phyloP scores from a whole-genome alignment of 2,888 invertebrate genomes.

The Caenorhabditis sp. region DNA sequence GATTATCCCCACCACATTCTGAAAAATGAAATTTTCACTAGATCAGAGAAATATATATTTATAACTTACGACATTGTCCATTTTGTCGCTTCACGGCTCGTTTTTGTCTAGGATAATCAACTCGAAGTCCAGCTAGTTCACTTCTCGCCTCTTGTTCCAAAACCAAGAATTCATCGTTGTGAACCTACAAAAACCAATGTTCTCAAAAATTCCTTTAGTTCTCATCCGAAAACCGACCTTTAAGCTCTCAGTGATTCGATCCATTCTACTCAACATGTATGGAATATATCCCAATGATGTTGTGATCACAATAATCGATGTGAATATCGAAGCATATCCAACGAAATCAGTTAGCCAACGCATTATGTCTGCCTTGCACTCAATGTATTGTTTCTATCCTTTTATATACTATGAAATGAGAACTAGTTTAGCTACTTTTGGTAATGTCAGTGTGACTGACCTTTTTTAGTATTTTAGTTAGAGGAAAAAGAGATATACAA shows the following conservation, averaged over 20 bases:
- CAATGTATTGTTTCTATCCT: neutral
- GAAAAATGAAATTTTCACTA: too few relatives aligned
- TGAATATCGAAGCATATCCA: slow-evolving; percentile 36
- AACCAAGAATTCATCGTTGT: slow-evolving; percentile 43
- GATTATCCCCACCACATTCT: slow-evolving; percentile 36
- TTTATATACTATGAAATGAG: neutral
- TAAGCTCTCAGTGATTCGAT: slow-evolving; percentile 26
- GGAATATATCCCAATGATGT: slow-evolving; percentile 40
- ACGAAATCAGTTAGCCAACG: slow-evolving; percentile 24
- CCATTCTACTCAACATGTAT: slow-evolving; percentile 33
- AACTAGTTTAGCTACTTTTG: slow-evolving; percentile 1
- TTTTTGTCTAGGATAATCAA: slow-evolving; percentile 15
- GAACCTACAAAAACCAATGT: slow-evolving; percentile 14
- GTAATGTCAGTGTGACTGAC: neutral
- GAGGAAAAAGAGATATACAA: neutral
- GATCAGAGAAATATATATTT: too few relatives aligned
- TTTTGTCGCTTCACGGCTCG: slow-evolving; percentile 34
- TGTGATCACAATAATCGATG: slow-evolving; percentile 36
- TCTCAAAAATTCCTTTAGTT: too few relatives aligned
- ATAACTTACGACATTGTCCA: slow-evolving; percentile 39
- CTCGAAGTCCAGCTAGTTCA: slow-evolving; percentile 22
- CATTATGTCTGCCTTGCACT: neutral
- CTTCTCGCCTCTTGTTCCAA: slow-evolving; percentile 37
- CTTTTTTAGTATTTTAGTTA: neutral
- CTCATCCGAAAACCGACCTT: slow-evolving; percentile 24